A percentile compares a stretch with the other conserved stretches of the same genome.
Conservation (phyloP, 2,113 vertebrate genomes). For the Hypomesus transpacificus region DNA sequence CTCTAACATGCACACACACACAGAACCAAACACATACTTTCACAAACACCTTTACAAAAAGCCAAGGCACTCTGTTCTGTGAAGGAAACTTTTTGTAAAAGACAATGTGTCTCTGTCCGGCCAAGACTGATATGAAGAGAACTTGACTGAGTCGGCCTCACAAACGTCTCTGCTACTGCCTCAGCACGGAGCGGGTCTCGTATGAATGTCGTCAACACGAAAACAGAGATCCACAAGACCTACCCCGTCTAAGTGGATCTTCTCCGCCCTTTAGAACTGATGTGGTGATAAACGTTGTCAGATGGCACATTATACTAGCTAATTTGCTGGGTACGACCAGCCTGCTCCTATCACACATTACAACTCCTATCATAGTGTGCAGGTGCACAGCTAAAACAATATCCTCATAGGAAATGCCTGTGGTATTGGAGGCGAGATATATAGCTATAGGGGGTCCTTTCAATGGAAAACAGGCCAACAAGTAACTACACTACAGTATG, state of each 20-base stretch:
- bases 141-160: too few relatives aligned
- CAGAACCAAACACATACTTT: neutral
- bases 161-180: too few relatives aligned
- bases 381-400: constrained; percentile 47
- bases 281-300: constrained; percentile 52
- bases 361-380: constrained; percentile 23
- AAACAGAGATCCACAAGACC: constrained; percentile 18
- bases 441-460: constrained; percentile 8
- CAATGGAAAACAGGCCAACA: constrained; percentile 18
- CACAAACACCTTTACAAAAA: too few relatives aligned
- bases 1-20: neutral
- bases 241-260: constrained; percentile 29
- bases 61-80: too few relatives aligned
- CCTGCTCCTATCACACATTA: neutral
- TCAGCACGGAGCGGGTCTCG: too few relatives aligned
- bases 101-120: too few relatives aligned
- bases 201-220: too few relatives aligned
- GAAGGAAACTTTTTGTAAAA: too few relatives aligned
- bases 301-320: constrained; percentile 38
- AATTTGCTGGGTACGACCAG: constrained; percentile 40
- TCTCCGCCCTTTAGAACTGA: constrained; percentile 26
- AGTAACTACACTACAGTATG: neutral
- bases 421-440: neutral
- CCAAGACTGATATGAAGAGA: too few relatives aligned
- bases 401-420: constrained; percentile 18